Evolutionary conservation across 2,888 invertebrate species (phyloP).

Genomic region (Drosophila mercatorum): DNA sequence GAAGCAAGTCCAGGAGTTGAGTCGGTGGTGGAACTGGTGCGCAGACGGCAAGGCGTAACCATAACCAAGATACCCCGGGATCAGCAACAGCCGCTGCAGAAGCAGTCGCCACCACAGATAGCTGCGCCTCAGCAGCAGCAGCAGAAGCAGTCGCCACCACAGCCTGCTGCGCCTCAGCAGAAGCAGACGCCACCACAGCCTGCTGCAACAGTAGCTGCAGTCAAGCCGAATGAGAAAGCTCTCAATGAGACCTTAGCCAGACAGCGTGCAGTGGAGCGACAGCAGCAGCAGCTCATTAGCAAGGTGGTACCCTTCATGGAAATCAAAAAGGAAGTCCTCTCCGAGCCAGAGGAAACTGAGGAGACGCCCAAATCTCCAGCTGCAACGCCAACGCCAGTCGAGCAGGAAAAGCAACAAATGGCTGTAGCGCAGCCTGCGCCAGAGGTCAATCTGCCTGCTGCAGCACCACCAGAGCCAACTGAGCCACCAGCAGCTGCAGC

Average conservation of each 20-base stretch:
- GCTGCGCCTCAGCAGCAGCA: constrained; percentile 28
- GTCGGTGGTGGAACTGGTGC: constrained; percentile 70
- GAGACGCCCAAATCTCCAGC: constrained; percentile 17
- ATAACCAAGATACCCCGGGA: constrained; percentile 78
- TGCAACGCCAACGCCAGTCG: constrained; percentile 36
- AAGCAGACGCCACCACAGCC: constrained; percentile 1
- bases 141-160: not conserved
- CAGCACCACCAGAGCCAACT: not conserved
- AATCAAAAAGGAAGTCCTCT: constrained; percentile 80
- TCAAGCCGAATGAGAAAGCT: constrained; percentile 17
- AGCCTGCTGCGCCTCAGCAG: not conserved
- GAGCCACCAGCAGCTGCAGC: not conserved
- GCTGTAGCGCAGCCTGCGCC: not conserved
- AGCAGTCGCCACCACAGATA: not conserved
- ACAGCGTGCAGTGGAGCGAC: constrained; percentile 60
- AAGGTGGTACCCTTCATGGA: constrained; percentile 79
- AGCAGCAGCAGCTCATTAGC: constrained; percentile 65
- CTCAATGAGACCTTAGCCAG: constrained; percentile 23
- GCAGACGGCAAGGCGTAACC: constrained; percentile 79
- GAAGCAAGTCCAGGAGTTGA: constrained; percentile 43
- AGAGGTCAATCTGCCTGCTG: not conserved
- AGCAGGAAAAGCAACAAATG: constrained; percentile 36
- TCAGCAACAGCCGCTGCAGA: constrained; percentile 19
- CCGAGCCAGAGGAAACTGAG: constrained; percentile 70
- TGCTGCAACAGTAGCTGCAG: not conserved